These are phyloP conservation scores for Syrphus vitripennis DNA, from an alignment of 2,888 invertebrate species.

Conservation along the genomic window DNA sequence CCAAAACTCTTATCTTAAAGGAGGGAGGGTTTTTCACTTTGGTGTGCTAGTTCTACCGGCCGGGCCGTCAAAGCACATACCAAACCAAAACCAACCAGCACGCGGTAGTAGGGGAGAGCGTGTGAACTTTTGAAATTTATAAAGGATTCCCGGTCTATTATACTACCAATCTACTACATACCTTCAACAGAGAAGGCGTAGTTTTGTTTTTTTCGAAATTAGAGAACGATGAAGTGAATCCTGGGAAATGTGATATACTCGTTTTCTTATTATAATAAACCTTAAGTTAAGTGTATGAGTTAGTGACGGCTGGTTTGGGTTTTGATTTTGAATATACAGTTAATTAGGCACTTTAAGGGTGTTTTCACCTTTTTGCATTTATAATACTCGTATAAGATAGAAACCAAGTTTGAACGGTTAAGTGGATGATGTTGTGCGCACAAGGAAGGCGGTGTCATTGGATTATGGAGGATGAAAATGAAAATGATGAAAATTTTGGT, in stretches of 20 bases:
- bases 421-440: neutral
- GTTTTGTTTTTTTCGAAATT: slow-evolving; percentile 50
- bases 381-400: no score
- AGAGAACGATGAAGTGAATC: slow-evolving; percentile 55
- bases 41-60: neutral
- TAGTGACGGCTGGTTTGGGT: neutral
- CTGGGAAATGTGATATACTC: slow-evolving; percentile 22
- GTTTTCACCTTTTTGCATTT: slow-evolving; percentile 36
- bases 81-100: no score
- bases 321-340: slow-evolving; percentile 35
- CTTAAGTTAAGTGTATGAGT: slow-evolving; percentile 11
- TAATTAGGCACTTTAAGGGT: slow-evolving; percentile 36
- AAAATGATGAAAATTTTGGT: no score
- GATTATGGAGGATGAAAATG: neutral
- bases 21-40: neutral
- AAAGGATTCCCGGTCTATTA: slow-evolving; percentile 44
- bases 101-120: neutral
- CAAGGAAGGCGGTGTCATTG: neutral
- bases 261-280: no score
- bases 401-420: slow-evolving; percentile 5
- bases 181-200: slow-evolving; percentile 43
- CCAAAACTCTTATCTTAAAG: slow-evolving; percentile 3
- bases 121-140: slow-evolving; percentile 50
- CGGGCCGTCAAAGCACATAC: neutral
- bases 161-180: neutral